These are phyloP conservation scores for Zeuzera pyrina DNA, from an alignment of 2,888 invertebrate genomes.

Conservation along the genomic window DNA sequence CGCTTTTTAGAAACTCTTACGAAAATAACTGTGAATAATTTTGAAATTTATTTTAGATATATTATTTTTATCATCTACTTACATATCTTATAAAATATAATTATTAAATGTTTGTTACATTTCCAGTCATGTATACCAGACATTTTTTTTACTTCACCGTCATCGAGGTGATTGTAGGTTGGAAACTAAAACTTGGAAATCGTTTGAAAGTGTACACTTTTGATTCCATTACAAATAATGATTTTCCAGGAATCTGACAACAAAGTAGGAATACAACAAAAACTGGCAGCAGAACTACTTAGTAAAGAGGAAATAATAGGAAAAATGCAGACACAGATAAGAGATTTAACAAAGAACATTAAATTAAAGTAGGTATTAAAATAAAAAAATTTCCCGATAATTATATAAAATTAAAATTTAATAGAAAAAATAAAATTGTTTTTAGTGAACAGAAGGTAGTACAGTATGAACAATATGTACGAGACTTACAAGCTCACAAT, in stretches of 20 bases:
- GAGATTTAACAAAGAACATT: conserved; percentile 53
- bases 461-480: conserved; percentile 57
- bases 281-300: conserved; percentile 59
- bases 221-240: conserved; percentile 2
- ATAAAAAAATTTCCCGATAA: background rate
- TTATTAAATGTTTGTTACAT: too few species aligned
- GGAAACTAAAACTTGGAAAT: conserved; percentile 3
- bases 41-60: background rate
- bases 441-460: conserved; percentile 60
- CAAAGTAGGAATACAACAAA: conserved; percentile 60
- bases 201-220: conserved; percentile 3
- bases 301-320: conserved; percentile 57
- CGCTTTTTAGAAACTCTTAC: conserved; percentile 58
- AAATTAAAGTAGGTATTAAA: conserved; percentile 46
- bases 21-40: conserved; percentile 45
- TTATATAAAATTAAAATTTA: background rate
- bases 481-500: conserved; percentile 43
- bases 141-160: conserved; percentile 27
- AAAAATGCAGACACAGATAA: conserved; percentile 58
- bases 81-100: conserved; percentile 8
- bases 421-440: conserved; percentile 7
- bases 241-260: conserved; percentile 57
- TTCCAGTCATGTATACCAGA: conserved; percentile 52
- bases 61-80: background rate
- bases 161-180: conserved; percentile 27